A percentile compares a stretch with the other conserved stretches of the same genome.
Evolutionary conservation across 2,113 vertebrate genomes (phyloP).

Genomic region (Collichthys lucidus): DNA sequence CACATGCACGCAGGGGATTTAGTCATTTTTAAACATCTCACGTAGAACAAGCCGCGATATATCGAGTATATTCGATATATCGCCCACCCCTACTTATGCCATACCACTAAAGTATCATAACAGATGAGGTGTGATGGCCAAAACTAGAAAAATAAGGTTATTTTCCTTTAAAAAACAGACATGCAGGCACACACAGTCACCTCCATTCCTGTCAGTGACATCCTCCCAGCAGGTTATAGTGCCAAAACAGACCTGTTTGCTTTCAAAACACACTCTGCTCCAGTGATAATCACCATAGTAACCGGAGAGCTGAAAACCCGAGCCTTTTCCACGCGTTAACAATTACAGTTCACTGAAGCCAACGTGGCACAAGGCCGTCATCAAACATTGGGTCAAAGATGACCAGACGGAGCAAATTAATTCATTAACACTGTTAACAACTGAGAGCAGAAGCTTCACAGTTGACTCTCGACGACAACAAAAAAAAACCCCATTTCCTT

Average conservation of each 20-base stretch:
- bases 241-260: slow-evolving; percentile 82
- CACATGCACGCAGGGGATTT: no score
- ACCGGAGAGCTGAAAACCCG: slow-evolving; percentile 60
- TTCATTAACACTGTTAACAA: slow-evolving; percentile 46
- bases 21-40: no score
- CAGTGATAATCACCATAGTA: slow-evolving; percentile 81
- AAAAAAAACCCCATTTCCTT: slow-evolving; percentile 49
- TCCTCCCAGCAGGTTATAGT: slow-evolving; percentile 47
- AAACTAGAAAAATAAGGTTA: neutral
- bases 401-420: slow-evolving; percentile 46
- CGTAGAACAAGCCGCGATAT: no score
- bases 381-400: slow-evolving; percentile 55
- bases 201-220: slow-evolving; percentile 47
- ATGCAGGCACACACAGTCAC: slow-evolving; percentile 19
- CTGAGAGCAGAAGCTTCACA: slow-evolving; percentile 1
- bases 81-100: no score
- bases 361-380: slow-evolving; percentile 16
- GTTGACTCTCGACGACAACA: slow-evolving; percentile 10
- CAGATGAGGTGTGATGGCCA: neutral
- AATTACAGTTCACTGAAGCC: slow-evolving; percentile 42
- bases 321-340: slow-evolving; percentile 59
- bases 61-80: no score
- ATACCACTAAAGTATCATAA: neutral
- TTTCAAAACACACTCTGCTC: slow-evolving; percentile 81
- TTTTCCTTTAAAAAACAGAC: slow-evolving; percentile 5